Percentiles rank a stretch among this genome's conserved stretches.
Evolutionary conservation across 2,888 invertebrate genomes (phyloP).

Genomic region (Agelastica alni): DNA sequence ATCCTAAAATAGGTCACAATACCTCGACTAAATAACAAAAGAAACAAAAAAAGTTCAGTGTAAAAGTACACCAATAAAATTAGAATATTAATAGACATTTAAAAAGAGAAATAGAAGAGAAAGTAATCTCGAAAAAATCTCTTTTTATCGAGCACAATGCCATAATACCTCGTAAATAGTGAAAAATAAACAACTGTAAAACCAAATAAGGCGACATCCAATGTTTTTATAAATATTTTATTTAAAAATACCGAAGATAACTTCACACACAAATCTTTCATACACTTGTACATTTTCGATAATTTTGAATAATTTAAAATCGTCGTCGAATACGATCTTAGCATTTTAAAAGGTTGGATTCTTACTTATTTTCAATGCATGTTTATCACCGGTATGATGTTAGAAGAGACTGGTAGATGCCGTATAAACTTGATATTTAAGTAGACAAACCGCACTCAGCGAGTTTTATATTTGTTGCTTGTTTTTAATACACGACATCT

Average conservation of each 20-base stretch:
- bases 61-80: slow-evolving; percentile 3
- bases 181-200: slow-evolving; percentile 29
- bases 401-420: slow-evolving; percentile 21
- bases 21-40: not conserved
- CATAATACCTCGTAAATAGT: slow-evolving; percentile 23
- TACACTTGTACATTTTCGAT: slow-evolving; percentile 29
- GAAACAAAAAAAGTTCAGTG: slow-evolving; percentile 10
- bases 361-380: slow-evolving; percentile 18
- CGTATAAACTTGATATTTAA: slow-evolving; percentile 30
- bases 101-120: slow-evolving; percentile 5
- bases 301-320: slow-evolving; percentile 31
- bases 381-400: slow-evolving; percentile 13
- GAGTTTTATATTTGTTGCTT: slow-evolving; percentile 22
- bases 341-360: slow-evolving; percentile 29
- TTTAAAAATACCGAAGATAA: slow-evolving; percentile 31
- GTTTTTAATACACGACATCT: slow-evolving; percentile 17
- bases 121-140: slow-evolving; percentile 20
- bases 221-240: slow-evolving; percentile 33
- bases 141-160: slow-evolving; percentile 14
- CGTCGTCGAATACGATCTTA: slow-evolving; percentile 17
- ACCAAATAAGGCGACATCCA: slow-evolving; percentile 30
- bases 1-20: slow-evolving; percentile 3
- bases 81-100: slow-evolving; percentile 10
- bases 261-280: slow-evolving; percentile 32
- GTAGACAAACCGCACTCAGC: slow-evolving; percentile 29